Evolutionary conservation across 92 coral and sea anemone species (phyloP), one percentile per base, ranked within the genome.

Genomic region (Epizoanthus illoricatus): DNA sequence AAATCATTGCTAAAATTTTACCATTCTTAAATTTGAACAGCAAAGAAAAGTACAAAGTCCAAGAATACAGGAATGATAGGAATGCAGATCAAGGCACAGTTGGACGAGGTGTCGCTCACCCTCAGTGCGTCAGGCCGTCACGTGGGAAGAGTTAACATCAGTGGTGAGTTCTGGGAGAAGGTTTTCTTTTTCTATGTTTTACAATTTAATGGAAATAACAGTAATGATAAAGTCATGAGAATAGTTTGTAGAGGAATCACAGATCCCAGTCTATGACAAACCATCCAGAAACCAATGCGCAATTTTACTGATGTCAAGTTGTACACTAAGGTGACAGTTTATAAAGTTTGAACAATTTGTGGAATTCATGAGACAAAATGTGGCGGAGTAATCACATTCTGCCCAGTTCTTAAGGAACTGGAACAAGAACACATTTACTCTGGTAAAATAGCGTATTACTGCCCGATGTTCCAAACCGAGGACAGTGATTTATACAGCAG

Each of bases 91-190:
- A 89, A 87, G 55, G 92, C 90, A 19, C 68, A 76, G 43, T 75
- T 93, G 60, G 93, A 90, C 62, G 92, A 93, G 45, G 94, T 96
- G 13, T 70, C 84, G 3, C 80, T 96, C 45, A 91, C 85, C 0
- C 79, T 96, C 8, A 89, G 93, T 84, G 90, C 99, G 0, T 85
- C 87, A 64, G 91, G 88, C 17, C 83, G 76, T n/a, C 86, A 86
- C 59, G 90, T 96, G 21, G 98, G 98, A 23, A 69, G 76, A 60
- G 81, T 93, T 28, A 84, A 87, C 63, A 85, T 96, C 5, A 66
- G 82, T 55, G 98, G 99, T 96, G 59, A 81, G 89, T 15, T 47
- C 55, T 47, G 7, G 2, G 10, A 47, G 7, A 5, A 7, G 2
- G 47, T 63, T 65, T 20, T 45, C 24, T 4, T 18, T 7, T 17